Conservation (phyloP, 1,140 invertebrate species). For the Drosophila burlai region DNA sequence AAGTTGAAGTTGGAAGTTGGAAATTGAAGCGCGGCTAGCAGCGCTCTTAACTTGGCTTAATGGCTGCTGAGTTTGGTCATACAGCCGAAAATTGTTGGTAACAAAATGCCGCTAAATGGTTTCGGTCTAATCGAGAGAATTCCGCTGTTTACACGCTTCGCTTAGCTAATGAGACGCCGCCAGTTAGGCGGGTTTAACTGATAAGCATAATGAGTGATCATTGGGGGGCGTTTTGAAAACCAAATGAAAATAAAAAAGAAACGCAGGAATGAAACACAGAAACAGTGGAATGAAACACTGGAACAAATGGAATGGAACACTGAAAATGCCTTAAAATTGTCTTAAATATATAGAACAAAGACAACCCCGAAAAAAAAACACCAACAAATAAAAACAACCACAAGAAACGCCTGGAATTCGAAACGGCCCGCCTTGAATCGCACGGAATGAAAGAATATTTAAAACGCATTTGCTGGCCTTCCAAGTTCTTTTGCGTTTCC, state of each 20-base stretch:
- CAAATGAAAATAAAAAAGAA: background rate
- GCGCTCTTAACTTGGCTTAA: slow-evolving; percentile 62
- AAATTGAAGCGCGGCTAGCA: slow-evolving; percentile 46
- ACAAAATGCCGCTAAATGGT: slow-evolving; percentile 80
- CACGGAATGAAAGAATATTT: slow-evolving; percentile 73
- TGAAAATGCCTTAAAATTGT: background rate
- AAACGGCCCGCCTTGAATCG: slow-evolving; percentile 46
- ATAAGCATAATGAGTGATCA: slow-evolving; percentile 45
- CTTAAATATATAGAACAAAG: background rate
- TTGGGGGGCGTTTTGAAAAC: background rate
- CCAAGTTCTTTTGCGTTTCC: slow-evolving; percentile 8
- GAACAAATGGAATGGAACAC: slow-evolving; percentile 2
- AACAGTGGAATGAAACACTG: background rate
- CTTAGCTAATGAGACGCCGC: slow-evolving; percentile 67
- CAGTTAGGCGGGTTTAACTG: slow-evolving; percentile 16
- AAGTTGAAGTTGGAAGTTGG: slow-evolving; percentile 61
- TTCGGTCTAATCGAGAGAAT: slow-evolving; percentile 61
- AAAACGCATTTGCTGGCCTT: slow-evolving; percentile 67
- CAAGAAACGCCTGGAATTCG: slow-evolving; percentile 32
- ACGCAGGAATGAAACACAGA: background rate
- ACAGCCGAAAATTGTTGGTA: slow-evolving; percentile 59
- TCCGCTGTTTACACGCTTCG: slow-evolving; percentile 80
- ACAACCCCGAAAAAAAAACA: background rate
- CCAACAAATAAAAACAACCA: background rate
- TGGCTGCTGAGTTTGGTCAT: slow-evolving; percentile 40